Percentiles rank a stretch among this genome's conserved stretches.
These are phyloP conservation scores for Drosophila conformis DNA, from an alignment of 2,888 invertebrate genomes.

Conservation along the genomic window DNA sequence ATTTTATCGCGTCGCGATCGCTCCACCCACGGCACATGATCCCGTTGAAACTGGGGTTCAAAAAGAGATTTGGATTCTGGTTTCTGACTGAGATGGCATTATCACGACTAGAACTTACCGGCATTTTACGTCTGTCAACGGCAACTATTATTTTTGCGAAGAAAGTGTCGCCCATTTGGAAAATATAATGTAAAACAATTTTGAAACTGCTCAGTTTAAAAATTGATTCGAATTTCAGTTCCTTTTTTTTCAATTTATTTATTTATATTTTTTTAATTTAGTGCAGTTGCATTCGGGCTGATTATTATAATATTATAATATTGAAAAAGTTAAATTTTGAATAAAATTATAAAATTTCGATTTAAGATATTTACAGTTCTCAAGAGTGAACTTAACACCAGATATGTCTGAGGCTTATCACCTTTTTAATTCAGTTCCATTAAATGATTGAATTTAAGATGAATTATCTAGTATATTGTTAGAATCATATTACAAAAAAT, in stretches of 20 bases:
- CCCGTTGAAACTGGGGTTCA: constrained; percentile 11
- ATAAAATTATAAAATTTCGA: too few relatives aligned
- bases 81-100: neutral
- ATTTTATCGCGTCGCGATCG: constrained; percentile 38
- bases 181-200: neutral
- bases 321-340: too few relatives aligned
- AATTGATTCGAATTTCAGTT: neutral
- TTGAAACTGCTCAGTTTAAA: neutral
- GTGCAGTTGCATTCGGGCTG: too few relatives aligned
- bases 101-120: constrained; percentile 13
- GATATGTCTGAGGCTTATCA: neutral
- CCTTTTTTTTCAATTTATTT: neutral
- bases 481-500: too few relatives aligned
- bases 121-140: constrained; percentile 2
- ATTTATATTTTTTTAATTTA: neutral
- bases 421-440: neutral
- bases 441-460: too few relatives aligned
- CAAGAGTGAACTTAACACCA: neutral
- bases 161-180: constrained; percentile 6
- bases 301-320: too few relatives aligned
- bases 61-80: neutral
- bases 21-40: constrained; percentile 38
- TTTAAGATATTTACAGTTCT: neutral
- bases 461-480: too few relatives aligned
- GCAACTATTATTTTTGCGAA: neutral